These are phyloP conservation scores for Exocentrus adspersus DNA, from an alignment of 2,888 invertebrate species.

Conservation along the genomic window DNA sequence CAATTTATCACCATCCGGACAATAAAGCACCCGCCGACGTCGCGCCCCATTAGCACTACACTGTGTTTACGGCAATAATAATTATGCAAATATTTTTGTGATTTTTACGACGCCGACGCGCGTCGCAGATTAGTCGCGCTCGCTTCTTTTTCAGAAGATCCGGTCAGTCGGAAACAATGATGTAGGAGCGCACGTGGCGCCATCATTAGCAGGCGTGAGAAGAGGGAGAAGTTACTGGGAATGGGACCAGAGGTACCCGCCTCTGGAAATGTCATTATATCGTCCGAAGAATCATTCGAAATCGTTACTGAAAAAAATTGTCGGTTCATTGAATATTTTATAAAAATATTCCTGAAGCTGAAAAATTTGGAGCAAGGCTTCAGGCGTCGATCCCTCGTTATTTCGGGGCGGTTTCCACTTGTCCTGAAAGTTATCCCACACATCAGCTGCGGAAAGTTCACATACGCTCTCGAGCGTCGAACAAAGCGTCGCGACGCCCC, in stretches of 20 bases:
- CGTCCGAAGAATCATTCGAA: too few relatives aligned
- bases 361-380: too few relatives aligned
- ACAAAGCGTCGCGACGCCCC: constrained; percentile 14
- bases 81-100: constrained; percentile 51
- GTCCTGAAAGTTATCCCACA: constrained; percentile 13
- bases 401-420: constrained; percentile 10
- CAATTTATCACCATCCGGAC: constrained; percentile 21
- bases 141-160: constrained; percentile 51
- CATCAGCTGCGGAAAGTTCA: constrained; percentile 17
- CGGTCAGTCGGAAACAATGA: constrained; percentile 60
- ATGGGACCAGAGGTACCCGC: constrained; percentile 19
- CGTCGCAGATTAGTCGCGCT: constrained; percentile 50
- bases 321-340: too few relatives aligned
- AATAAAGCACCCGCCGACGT: constrained; percentile 20
- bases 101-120: constrained; percentile 48
- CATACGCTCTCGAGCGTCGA: constrained; percentile 3
- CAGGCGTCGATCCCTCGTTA: too few relatives aligned
- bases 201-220: constrained; percentile 64
- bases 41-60: constrained; percentile 24
- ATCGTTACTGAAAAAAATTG: too few relatives aligned
- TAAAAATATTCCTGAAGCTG: too few relatives aligned
- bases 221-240: constrained; percentile 48
- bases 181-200: constrained; percentile 59
- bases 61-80: constrained; percentile 40
- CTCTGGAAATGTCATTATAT: constrained; percentile 20